Conservation (phyloP, 2,797 vertebrate species). For the Notoglanidium macrostoma region DNA sequence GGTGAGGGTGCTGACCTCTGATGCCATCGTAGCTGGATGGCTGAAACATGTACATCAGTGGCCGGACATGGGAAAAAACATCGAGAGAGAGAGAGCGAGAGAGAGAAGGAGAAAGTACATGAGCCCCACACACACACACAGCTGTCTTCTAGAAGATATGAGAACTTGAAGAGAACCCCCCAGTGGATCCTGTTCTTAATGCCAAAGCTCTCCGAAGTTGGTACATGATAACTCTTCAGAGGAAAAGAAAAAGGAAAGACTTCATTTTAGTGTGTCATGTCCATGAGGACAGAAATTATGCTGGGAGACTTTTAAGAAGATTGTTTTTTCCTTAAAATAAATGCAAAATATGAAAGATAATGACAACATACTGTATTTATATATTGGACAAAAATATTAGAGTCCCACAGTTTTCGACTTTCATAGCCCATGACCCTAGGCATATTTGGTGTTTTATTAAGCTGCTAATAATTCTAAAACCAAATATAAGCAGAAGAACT, state of each 20-base stretch:
- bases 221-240: not conserved
- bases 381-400: not conserved
- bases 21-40: constrained; percentile 23
- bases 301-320: constrained; percentile 37
- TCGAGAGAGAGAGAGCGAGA: not conserved
- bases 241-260: not conserved
- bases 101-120: not conserved
- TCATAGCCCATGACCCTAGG: not conserved
- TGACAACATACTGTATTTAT: not conserved
- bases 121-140: not conserved
- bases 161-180: not conserved
- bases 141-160: not conserved
- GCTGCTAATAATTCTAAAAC: not conserved
- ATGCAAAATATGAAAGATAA: not conserved
- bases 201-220: not conserved
- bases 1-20: constrained; percentile 23
- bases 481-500: not conserved
- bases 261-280: not conserved
- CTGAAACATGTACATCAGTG: not conserved
- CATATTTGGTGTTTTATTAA: not conserved
- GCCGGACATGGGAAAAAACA: constrained; percentile 33
- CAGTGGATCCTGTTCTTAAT: not conserved
- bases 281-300: not conserved
- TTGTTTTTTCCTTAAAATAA: not conserved
- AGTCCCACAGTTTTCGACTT: not conserved